These are phyloP conservation scores for Falco biarmicus DNA, from an alignment of 2,797 vertebrate species.

Conservation along the genomic window DNA sequence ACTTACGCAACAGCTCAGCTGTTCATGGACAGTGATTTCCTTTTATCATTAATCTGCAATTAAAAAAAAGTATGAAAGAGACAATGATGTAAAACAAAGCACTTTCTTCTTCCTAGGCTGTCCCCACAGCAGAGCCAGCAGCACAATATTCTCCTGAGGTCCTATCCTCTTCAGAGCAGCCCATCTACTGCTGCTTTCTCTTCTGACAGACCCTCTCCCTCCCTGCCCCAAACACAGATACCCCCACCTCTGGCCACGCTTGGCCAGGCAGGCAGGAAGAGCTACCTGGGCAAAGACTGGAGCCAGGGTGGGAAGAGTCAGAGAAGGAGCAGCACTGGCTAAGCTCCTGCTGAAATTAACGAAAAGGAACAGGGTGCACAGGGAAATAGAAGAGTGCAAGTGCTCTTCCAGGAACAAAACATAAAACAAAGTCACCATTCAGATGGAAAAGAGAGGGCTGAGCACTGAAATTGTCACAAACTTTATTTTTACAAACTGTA, in stretches of 20 bases:
- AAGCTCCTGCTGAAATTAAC: background rate
- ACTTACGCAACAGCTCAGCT: background rate
- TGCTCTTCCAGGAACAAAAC: background rate
- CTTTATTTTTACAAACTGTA: background rate
- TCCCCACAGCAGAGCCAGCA: background rate
- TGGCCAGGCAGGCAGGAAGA: background rate
- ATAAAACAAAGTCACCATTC: background rate
- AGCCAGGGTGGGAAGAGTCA: background rate
- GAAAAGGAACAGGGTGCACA: background rate
- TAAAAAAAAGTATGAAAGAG: background rate
- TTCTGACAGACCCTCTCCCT: background rate
- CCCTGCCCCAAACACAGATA: background rate
- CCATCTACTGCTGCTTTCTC: background rate
- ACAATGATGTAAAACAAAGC: background rate
- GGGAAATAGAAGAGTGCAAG: background rate
- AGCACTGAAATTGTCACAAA: background rate
- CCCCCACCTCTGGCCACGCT: rapidly evolving
- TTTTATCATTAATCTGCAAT: background rate
- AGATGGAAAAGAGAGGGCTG: background rate
- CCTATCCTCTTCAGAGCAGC: background rate
- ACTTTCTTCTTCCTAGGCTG: background rate
- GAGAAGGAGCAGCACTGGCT: background rate
- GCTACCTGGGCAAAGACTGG: background rate
- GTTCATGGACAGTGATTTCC: rapidly evolving
- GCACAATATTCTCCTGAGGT: background rate